Evolutionary conservation across 2,113 vertebrate species (phyloP).

Genomic region (Fukomys damarensis): DNA sequence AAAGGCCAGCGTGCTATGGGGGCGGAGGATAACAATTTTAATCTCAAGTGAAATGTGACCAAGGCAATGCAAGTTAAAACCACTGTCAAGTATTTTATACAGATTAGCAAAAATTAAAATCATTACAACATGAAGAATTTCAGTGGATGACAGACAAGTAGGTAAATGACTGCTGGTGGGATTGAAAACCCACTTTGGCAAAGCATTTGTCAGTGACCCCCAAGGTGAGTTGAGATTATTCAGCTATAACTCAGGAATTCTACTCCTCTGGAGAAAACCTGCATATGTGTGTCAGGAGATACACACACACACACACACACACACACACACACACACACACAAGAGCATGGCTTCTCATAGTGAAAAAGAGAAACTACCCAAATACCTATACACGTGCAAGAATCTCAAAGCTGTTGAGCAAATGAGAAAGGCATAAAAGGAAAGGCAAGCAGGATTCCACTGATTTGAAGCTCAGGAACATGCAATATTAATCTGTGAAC

Average conservation of each 20-base stretch:
- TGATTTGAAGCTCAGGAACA: neutral
- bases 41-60: neutral
- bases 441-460: neutral
- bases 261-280: neutral
- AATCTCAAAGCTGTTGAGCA: neutral
- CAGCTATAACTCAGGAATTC: neutral
- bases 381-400: neutral
- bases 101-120: conserved; percentile 8
- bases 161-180: neutral
- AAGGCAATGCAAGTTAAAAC: conserved; percentile 20
- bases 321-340: neutral
- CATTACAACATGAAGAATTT: neutral
- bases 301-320: neutral
- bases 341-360: neutral
- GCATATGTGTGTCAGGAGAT: neutral
- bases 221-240: neutral
- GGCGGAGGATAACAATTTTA: neutral
- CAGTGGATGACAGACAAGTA: neutral
- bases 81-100: neutral
- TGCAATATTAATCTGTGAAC: neutral
- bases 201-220: neutral
- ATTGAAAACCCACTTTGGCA: neutral
- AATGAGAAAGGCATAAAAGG: neutral
- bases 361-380: conserved; percentile 8
- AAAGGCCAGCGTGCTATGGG: neutral